Evolutionary conservation across 2,113 vertebrate genomes (phyloP).

Genomic region (Hyla sarda): DNA sequence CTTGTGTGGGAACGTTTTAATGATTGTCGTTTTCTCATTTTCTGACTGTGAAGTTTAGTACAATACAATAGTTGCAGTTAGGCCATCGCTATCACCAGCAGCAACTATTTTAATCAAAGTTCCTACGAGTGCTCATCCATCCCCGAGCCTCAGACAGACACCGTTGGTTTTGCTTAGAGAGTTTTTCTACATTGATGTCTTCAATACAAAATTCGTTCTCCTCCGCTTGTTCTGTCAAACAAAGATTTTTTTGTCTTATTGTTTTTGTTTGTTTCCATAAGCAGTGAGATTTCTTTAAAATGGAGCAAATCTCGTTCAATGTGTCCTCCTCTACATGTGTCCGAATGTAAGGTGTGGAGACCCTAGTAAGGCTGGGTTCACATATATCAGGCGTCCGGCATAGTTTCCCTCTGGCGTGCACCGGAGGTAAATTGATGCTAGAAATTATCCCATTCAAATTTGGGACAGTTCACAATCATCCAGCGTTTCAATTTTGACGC

Average conservation of each 20-base stretch:
- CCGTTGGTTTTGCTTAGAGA: background rate
- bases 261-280: background rate
- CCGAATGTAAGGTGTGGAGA: no score
- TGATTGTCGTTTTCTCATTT: conserved; percentile 37
- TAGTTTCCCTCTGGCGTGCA: no score
- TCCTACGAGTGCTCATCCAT: background rate
- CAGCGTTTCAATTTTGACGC: no score
- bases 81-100: conserved; percentile 11
- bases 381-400: no score
- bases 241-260: background rate
- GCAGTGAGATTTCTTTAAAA: background rate
- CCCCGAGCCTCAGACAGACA: background rate
- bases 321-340: no score
- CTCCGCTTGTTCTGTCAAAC: background rate
- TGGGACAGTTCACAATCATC: no score
- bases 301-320: background rate
- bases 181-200: background rate
- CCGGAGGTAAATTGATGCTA: no score
- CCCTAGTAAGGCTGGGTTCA: no score
- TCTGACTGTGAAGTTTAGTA: background rate
- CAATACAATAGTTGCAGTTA: conserved; percentile 45
- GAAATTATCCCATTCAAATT: no score
- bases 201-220: background rate
- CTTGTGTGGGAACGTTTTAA: conserved; percentile 33
- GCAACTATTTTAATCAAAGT: conserved; percentile 39